Base-by-base conservation (phyloP, 2,113 vertebrate genomes). In the Festucalex cinctus region DNA sequence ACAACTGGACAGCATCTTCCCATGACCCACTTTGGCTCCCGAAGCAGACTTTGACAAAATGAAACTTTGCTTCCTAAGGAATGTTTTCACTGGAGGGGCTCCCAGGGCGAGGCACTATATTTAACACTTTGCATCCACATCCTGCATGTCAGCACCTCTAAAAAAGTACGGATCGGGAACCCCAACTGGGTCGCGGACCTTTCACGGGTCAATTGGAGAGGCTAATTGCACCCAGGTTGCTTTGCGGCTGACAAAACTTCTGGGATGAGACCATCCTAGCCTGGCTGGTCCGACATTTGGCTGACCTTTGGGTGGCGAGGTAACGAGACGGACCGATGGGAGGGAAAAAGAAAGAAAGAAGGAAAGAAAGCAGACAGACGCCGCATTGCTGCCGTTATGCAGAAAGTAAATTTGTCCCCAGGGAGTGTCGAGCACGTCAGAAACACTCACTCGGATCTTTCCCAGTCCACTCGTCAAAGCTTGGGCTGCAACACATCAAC, bases 71-170 rank as follows among this genome's bases (percentile, higher is more conserved):
- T 87, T 87, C 83, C 69, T 70, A 6, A 22, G 75, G 77, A 82
- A 86, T 86, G 85, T 86, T 88, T 86, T 83, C 72, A 35, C 73
- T 83, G 66, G 77, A 63, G 56, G 17, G 57, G 65, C 78, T 88
- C 86, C 79, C 85, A 85, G 53, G 66, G 77, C 10, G 19, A 37
- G n/a, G 46, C 65, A 17, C 56, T 74, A 65, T 71, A 76, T 88
- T 84, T 84, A 86, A 86, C 69, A 60, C 37, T 72, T 64, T 63
- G 44, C 39, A 57, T 46, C 63, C 75, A 79, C 75, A 72, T 19
- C 46, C 56, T 71, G 74, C 28, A 35, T 75, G 73, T 70, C 78
- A 76, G 78, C 70, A 36, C 62, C 68, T 73, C 39, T 77, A 5
- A 73, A 79, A 68, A 43, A 43, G 53, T 16, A 61, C 26, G n/a